A percentile compares a stretch with the other conserved stretches of the same genome.
phyloP scores from a whole-genome alignment of 53 echinoderm and acorn worm species.

The Echinometra lucunter region DNA sequence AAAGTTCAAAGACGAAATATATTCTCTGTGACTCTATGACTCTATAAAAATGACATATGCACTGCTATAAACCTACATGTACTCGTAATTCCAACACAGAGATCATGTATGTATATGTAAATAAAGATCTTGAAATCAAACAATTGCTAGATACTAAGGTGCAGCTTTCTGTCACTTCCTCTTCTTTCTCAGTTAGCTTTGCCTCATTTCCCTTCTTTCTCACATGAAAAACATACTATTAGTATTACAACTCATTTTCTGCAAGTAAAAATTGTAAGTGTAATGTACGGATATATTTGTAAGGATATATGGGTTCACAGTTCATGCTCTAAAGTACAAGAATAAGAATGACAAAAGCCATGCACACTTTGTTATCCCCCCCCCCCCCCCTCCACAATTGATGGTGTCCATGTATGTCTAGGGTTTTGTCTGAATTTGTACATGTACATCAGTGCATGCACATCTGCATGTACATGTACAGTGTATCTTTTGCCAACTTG shows the following conservation, averaged over 20 bases:
- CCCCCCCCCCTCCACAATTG: neutral
- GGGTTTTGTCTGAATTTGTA: neutral
- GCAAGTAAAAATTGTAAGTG: no score
- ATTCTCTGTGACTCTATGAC: no score
- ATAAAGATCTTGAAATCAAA: neutral
- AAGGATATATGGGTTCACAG: no score
- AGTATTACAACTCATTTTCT: no score
- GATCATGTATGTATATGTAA: neutral
- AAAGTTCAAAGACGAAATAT: no score
- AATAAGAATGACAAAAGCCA: no score
- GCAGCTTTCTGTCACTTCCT: neutral
- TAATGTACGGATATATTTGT: no score
- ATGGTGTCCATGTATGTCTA: no score
- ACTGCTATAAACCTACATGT: neutral
- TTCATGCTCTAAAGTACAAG: no score
- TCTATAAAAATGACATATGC: neutral
- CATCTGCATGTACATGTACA: no score
- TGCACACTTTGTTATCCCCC: no score
- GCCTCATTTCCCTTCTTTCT: neutral
- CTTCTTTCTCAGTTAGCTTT: neutral
- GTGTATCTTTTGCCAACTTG: no score
- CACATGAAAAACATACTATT: neutral
- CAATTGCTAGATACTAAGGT: neutral
- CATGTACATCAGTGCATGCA: neutral
- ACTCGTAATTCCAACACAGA: neutral